phyloP scores from a whole-genome alignment of 1,140 invertebrate species.

The Mercenaria mercenaria region DNA sequence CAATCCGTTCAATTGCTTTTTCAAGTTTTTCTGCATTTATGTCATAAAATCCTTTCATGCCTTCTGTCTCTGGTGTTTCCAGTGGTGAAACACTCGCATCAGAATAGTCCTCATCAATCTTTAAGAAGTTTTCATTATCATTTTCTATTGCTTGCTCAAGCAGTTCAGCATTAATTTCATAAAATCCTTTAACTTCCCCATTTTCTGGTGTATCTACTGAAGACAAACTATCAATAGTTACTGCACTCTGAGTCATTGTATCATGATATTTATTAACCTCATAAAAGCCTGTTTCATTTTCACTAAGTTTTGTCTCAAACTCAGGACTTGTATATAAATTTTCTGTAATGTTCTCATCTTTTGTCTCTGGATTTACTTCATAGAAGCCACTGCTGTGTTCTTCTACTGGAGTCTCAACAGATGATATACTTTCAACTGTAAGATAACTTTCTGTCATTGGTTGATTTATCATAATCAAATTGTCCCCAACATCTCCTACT shows the following conservation, averaged over 20 bases:
- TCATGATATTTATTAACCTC: slow-evolving; percentile 20
- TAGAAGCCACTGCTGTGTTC: slow-evolving; percentile 51
- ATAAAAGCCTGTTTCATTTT: slow-evolving; percentile 62
- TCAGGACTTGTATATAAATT: not conserved
- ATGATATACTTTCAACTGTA: slow-evolving; percentile 44
- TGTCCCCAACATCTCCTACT: not conserved
- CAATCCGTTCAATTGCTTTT: slow-evolving; percentile 11
- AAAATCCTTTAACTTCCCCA: not conserved
- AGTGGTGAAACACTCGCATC: slow-evolving; percentile 27
- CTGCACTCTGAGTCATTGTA: not conserved
- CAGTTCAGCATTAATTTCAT: slow-evolving; percentile 36
- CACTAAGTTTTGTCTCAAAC: slow-evolving; percentile 55
- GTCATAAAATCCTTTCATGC: slow-evolving; percentile 14
- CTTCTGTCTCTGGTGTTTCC: slow-evolving; percentile 24
- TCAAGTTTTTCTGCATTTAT: slow-evolving; percentile 35
- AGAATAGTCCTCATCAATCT: slow-evolving; percentile 24
- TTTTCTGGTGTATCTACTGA: slow-evolving; percentile 26
- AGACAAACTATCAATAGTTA: not conserved
- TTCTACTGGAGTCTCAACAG: slow-evolving; percentile 44
- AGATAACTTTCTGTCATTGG: slow-evolving; percentile 40
- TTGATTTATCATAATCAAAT: not conserved
- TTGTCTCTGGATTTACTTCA: slow-evolving; percentile 52
- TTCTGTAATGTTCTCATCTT: not conserved
- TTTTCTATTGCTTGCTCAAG: slow-evolving; percentile 16
- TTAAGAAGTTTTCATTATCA: not conserved